Base-by-base conservation (phyloP, 2,797 vertebrate species). In the Sparus aurata region DNA sequence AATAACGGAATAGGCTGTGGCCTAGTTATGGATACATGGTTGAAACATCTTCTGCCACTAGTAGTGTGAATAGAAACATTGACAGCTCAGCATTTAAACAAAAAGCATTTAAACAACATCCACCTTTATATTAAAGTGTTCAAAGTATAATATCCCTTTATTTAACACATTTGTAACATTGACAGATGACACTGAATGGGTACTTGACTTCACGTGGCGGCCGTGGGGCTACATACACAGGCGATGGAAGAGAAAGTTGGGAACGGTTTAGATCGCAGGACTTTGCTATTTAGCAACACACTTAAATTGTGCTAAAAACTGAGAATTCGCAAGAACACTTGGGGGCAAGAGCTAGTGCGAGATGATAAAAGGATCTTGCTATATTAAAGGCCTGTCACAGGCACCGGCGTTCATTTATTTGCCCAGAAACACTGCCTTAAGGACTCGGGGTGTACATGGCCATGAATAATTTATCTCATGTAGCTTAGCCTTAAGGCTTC, bases 401-500 rank as follows among this genome's bases (percentile, higher is more conserved):
- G 72, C 72, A 67, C 52, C 69, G 47, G 25, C 38, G 22, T 75
- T 58, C 46, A 69, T 71, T 76, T 74, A 57, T 82, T 83, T 80
- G 54, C 79, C 77, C 55, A 38, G 57, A 85, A 89, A 80, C 67
- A 49, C n/a, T 45, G 75, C 82, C 85, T 84, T 47, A 2, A 83
- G 86, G 72, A 80, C 43, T 83, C 71, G 73, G 47, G 30, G 68
- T 12, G 52, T 60, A 64, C 78, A 34, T 34, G 54, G 38, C 61
- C 83, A 84, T 92, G 75, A 89, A 90, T 91, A 82, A 90, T 82
- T 80, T 65, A 85, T 86, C 55, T 80, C 64, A 64, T 84, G 79
- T 85, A 80, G 76, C 75, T 76, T 63, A 53, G 82, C 87, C 87
- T 69, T 50, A 62, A 82, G 85, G 82, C 79, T 73, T 64, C 69